A percentile compares a stretch with the other conserved stretches of the same genome.
phyloP scores from a whole-genome alignment of 2,888 invertebrate genomes.

The Esperia sulphurella region DNA sequence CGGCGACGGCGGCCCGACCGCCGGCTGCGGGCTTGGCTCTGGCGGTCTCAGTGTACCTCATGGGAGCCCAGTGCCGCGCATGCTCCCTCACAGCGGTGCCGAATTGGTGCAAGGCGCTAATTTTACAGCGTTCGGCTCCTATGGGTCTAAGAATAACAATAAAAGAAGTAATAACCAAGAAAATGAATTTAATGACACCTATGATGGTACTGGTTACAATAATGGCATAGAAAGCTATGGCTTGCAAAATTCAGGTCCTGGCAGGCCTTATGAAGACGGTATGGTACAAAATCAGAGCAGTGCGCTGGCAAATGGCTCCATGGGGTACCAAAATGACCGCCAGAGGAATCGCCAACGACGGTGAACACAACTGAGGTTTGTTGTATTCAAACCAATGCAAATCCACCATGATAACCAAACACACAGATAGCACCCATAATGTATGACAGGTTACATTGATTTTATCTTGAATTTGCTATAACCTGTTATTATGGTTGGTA shows the following conservation, averaged over 20 bases:
- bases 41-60: conserved; percentile 70
- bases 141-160: conserved; percentile 54
- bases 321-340: conserved; percentile 75
- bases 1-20: conserved; percentile 24
- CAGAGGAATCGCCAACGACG: conserved; percentile 73
- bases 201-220: conserved; percentile 32
- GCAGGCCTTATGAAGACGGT: conserved; percentile 47
- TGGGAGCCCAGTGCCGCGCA: conserved; percentile 69
- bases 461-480: no score
- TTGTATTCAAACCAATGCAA: conserved; percentile 72
- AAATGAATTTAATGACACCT: conserved; percentile 36
- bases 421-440: conserved; percentile 22
- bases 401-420: conserved; percentile 53
- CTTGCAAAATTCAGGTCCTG: conserved; percentile 57
- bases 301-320: conserved; percentile 67
- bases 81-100: conserved; percentile 55
- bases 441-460: no score
- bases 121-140: conserved; percentile 71
- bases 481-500: no score
- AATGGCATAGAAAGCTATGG: conserved; percentile 48
- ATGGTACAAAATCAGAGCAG: conserved; percentile 45
- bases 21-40: conserved; percentile 46
- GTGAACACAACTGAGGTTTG: conserved; percentile 73
- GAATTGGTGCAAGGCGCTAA: conserved; percentile 59
- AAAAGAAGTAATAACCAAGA: conserved; percentile 23